Evolutionary conservation across 2,888 invertebrate species (phyloP).

Genomic region (Drosophila testacea): DNA sequence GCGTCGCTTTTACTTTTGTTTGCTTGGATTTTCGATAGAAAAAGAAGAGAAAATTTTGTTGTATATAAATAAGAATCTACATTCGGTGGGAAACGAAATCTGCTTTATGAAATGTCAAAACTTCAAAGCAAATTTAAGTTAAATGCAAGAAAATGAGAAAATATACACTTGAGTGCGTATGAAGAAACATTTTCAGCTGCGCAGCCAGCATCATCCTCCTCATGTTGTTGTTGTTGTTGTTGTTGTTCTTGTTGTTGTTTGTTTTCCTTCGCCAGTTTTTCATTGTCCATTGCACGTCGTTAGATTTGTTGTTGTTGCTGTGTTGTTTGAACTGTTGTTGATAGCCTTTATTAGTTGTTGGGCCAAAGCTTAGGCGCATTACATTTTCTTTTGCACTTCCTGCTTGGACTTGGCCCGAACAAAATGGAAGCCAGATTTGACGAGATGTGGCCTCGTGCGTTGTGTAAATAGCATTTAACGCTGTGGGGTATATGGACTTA

Average conservation of each 20-base stretch:
- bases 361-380: slow-evolving; percentile 74
- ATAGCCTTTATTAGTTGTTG: slow-evolving; percentile 82
- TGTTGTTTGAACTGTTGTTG: slow-evolving; percentile 81
- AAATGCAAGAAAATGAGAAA: slow-evolving; percentile 82
- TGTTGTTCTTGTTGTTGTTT: slow-evolving; percentile 46
- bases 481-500: neutral
- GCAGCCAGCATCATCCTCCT: slow-evolving; percentile 39
- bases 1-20: slow-evolving; percentile 79
- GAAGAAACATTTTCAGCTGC: slow-evolving; percentile 66
- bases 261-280: slow-evolving; percentile 56
- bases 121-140: slow-evolving; percentile 81
- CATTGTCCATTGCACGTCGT: slow-evolving; percentile 61
- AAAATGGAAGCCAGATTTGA: slow-evolving; percentile 27
- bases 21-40: slow-evolving; percentile 71
- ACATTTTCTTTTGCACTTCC: slow-evolving; percentile 62
- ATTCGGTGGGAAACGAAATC: slow-evolving; percentile 63
- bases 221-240: slow-evolving; percentile 17
- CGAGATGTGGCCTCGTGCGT: slow-evolving; percentile 31
- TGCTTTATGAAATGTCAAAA: slow-evolving; percentile 82
- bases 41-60: slow-evolving; percentile 26
- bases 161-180: slow-evolving; percentile 82
- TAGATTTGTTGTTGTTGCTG: slow-evolving; percentile 41
- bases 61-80: slow-evolving; percentile 40
- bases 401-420: slow-evolving; percentile 33
- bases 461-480: slow-evolving; percentile 49